Conservation (phyloP, 2,113 vertebrate genomes). For the Aplodontia rufa region DNA sequence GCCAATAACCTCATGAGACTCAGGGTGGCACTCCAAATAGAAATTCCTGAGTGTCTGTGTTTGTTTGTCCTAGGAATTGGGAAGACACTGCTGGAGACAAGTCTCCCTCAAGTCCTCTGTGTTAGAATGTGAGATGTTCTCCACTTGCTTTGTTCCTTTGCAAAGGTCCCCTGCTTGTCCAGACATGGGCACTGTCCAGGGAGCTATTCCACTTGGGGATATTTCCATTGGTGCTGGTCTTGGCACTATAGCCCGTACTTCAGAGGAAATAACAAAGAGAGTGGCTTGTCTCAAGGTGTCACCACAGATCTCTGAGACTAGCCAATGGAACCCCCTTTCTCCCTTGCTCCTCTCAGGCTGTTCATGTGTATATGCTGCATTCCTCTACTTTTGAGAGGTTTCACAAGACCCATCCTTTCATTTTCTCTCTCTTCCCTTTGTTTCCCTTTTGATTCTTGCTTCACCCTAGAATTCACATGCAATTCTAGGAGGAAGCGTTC, state of each 20-base stretch:
- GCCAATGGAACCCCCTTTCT: not conserved
- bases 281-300: not conserved
- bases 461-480: not conserved
- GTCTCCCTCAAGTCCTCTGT: not conserved
- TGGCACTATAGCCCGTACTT: not conserved
- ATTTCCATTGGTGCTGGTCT: not conserved
- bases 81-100: not conserved
- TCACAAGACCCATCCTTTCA: not conserved
- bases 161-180: not conserved
- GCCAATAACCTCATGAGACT: not conserved
- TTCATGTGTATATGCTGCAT: not conserved
- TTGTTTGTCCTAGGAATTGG: not conserved
- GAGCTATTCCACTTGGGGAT: not conserved
- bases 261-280: not conserved
- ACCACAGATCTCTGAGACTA: not conserved
- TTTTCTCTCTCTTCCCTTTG: not conserved
- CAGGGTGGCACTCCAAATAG: not conserved
- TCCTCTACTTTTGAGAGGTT: not conserved
- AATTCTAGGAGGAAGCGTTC: not conserved
- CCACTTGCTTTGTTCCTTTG: not conserved
- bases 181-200: not conserved
- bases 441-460: not conserved
- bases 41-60: not conserved
- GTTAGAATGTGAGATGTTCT: no score
- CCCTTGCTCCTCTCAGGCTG: not conserved